These are phyloP conservation scores for Macquaria australasica DNA, from an alignment of 2,113 vertebrate genomes.

Conservation along the genomic window DNA sequence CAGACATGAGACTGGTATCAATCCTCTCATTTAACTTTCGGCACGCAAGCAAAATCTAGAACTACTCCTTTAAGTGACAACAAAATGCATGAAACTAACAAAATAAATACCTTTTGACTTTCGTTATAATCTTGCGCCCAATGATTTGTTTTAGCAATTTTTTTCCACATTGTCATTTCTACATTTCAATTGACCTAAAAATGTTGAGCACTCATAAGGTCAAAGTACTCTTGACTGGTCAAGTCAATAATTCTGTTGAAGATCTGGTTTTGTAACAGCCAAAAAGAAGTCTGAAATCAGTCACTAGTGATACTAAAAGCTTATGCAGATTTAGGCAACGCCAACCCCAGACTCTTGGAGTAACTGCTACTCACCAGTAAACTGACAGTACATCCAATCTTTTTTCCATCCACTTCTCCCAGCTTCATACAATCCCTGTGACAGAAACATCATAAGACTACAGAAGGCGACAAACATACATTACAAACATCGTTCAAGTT, in stretches of 20 bases:
- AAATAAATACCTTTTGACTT: too few species aligned
- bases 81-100: too few species aligned
- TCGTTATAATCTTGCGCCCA: too few species aligned
- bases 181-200: neutral
- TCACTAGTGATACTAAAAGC: neutral
- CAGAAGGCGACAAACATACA: too few species aligned
- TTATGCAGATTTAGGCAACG: neutral
- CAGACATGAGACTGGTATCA: too few species aligned
- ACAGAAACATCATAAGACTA: constrained; percentile 51
- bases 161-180: too few species aligned
- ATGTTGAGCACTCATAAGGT: neutral
- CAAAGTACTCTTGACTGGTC: neutral
- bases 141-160: too few species aligned
- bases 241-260: neutral
- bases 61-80: too few species aligned
- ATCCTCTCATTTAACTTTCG: too few species aligned
- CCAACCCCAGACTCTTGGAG: neutral
- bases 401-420: constrained; percentile 97
- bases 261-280: neutral
- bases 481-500: neutral
- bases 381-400: constrained; percentile 98
- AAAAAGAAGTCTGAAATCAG: neutral
- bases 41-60: too few species aligned
- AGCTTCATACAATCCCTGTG: constrained; percentile 98
- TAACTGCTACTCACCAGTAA: constrained; percentile 90